Evolutionary conservation across 2,113 vertebrate species (phyloP), one percentile per base, ranked within the genome.

Genomic region (Pelmatolapia mariae): DNA sequence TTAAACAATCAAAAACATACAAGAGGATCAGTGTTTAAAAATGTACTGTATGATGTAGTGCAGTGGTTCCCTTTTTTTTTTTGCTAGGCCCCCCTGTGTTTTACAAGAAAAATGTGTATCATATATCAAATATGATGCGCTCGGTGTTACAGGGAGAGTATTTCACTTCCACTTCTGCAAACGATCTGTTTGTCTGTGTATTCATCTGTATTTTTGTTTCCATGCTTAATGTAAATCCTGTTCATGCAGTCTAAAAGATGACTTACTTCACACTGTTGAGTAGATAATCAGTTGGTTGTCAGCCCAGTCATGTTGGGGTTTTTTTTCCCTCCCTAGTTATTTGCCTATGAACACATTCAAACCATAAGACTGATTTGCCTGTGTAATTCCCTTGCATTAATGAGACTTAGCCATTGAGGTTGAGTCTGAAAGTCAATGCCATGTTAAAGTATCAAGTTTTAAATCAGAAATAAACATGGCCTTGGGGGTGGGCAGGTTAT

Each of bases 381-480:
- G 2, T 26, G 2, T 15, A 71, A 1, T 15, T 40, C 12, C 5
- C 1, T 71, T 15, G 38, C 5, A 71, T 71, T 26, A 43, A 31
- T 10, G 38, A 26, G 66, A 10, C 3, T 16, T 73, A 26, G 22
- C 13, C 22, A 0, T 7, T 73, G 38, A 73, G 66, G n/a, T 43
- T 45, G 13, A 43, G 15, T 71, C 8, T 38, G 12, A 71, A 71
- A 38, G 61, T 36, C 33, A 68, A 73, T 16, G 10, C 38, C 38
- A 71, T 71, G 66, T 43, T 71, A 71, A 71, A 43, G 13, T 10
- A 43, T 24, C 66, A 24, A 71, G 66, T 71, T 71, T 71, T 71
- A 22, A 71, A 15, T 71, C n/a, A 43, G 63, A 71, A 43, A 71
- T 71, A 43, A 40, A 71, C n/a, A 43, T 40, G 56, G 24, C 13